A percentile compares a stretch with the other conserved stretches of the same genome.
These are phyloP conservation scores for Anseranas semipalmata DNA, from an alignment of 2,113 vertebrate species.

Conservation along the genomic window DNA sequence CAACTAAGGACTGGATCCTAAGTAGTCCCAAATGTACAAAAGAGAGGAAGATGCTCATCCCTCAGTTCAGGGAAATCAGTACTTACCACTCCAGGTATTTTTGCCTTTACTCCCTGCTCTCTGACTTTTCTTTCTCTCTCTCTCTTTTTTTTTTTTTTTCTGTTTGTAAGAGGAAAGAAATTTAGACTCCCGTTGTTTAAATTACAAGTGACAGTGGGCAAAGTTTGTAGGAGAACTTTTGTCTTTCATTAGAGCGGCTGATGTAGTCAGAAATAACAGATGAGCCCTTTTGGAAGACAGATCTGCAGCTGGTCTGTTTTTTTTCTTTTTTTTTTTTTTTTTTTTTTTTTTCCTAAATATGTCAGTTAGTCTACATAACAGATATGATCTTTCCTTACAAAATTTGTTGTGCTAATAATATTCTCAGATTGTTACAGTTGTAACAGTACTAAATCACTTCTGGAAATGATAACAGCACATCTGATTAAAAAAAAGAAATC, in stretches of 20 bases:
- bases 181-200: neutral
- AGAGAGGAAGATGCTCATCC: neutral
- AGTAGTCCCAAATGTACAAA: neutral
- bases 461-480: neutral
- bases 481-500: neutral
- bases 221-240: slow-evolving; percentile 14
- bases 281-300: slow-evolving; percentile 21
- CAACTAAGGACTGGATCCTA: neutral
- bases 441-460: slow-evolving; percentile 18
- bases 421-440: neutral
- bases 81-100: neutral
- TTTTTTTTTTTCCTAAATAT: neutral
- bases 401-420: slow-evolving; percentile 32
- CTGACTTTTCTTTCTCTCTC: neutral
- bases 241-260: neutral
- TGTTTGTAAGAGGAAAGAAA: neutral
- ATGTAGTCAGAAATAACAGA: slow-evolving; percentile 22
- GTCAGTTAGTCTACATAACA: slow-evolving; percentile 29
- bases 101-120: neutral
- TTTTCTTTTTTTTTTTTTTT: neutral
- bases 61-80: neutral
- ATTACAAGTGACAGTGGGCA: neutral
- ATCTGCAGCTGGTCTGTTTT: neutral
- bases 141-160: neutral
- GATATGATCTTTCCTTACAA: neutral